phyloP scores from a whole-genome alignment of 2,888 invertebrate species.

The Drepanosiphum platanoidis region DNA sequence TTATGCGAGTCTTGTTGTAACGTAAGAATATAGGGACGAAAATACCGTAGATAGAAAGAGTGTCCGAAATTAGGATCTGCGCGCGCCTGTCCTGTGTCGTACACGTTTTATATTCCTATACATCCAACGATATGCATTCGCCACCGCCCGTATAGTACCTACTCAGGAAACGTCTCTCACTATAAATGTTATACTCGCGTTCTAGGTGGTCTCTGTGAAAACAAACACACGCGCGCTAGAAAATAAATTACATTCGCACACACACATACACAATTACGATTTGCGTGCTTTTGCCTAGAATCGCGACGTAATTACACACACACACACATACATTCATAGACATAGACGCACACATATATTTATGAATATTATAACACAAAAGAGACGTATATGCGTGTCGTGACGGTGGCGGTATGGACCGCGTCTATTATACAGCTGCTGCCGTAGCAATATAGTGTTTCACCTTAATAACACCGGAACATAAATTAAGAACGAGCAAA shows the following conservation, averaged over 20 bases:
- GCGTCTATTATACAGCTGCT: background rate
- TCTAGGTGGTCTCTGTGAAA: background rate
- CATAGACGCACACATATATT: no score
- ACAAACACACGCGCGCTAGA: background rate
- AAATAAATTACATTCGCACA: background rate
- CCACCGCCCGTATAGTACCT: no score
- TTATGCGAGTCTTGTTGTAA: no score
- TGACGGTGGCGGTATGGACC: background rate
- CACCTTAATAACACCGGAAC: background rate
- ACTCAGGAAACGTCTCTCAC: background rate
- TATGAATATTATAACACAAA: no score
- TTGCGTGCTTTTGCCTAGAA: background rate
- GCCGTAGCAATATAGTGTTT: background rate
- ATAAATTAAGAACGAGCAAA: background rate
- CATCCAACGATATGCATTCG: background rate
- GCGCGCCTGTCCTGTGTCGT: no score
- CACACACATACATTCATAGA: no score
- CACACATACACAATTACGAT: background rate
- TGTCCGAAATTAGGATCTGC: no score
- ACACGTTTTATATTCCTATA: background rate
- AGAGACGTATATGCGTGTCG: no score
- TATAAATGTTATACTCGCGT: no score
- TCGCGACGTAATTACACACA: no score
- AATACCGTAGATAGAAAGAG: no score
- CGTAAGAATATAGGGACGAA: no score